A percentile compares a stretch with the other conserved stretches of the same genome.
phyloP scores from a whole-genome alignment of 2,888 invertebrate species.

The Synanthedon andrenaeformis region DNA sequence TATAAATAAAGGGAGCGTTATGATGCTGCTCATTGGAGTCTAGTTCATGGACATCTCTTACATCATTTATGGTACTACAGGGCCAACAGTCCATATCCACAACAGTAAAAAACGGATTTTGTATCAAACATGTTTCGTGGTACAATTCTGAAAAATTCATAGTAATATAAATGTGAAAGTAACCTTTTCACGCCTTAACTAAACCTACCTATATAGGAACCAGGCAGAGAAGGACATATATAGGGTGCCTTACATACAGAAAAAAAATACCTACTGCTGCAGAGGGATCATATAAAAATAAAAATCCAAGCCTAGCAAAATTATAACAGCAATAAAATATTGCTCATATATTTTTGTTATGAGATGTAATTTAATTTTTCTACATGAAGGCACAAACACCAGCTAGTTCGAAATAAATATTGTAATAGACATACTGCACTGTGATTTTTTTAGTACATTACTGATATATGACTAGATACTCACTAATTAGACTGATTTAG shows the following conservation, averaged over 20 bases:
- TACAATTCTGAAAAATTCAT: slow-evolving; percentile 74
- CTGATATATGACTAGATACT: too few species aligned
- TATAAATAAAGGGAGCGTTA: slow-evolving; percentile 66
- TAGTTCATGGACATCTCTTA: slow-evolving; percentile 75
- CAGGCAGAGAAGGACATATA: slow-evolving; percentile 4
- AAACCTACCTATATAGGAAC: too few species aligned
- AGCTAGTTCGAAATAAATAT: too few species aligned
- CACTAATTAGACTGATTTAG: too few species aligned
- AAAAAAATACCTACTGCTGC: background rate
- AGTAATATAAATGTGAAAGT: background rate
- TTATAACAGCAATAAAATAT: background rate
- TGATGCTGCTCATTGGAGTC: slow-evolving; percentile 37
- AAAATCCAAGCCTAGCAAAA: slow-evolving; percentile 1
- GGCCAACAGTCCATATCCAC: slow-evolving; percentile 89
- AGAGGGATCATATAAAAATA: background rate
- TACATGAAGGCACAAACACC: too few species aligned
- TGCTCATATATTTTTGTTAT: too few species aligned
- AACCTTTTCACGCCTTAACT: background rate
- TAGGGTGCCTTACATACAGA: too few species aligned
- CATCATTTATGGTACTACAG: slow-evolving; percentile 77
- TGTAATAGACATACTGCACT: too few species aligned
- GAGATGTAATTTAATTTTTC: too few species aligned
- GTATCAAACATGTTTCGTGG: slow-evolving; percentile 86
- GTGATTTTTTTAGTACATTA: too few species aligned
- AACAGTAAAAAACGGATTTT: slow-evolving; percentile 86